Evolutionary conservation across 2,888 invertebrate genomes (phyloP).

Genomic region (Tenthredo livida): DNA sequence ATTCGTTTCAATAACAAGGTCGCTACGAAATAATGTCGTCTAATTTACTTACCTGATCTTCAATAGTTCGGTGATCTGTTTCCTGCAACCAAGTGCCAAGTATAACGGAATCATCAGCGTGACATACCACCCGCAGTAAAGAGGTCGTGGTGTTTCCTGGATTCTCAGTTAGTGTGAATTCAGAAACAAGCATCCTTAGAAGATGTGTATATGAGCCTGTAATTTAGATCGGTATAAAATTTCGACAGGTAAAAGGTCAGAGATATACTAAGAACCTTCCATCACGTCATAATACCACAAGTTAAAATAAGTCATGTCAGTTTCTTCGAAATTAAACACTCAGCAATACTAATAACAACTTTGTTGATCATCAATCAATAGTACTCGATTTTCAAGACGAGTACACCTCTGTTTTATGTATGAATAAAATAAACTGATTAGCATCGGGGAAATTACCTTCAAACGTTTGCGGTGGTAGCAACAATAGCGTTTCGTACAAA

Average conservation of each 20-base stretch:
- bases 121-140: conserved; percentile 89
- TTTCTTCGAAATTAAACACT: neutral
- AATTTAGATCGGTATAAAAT: conserved; percentile 47
- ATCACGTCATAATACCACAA: neutral
- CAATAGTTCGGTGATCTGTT: conserved; percentile 97
- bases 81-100: conserved; percentile 97
- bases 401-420: neutral
- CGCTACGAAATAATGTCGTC: neutral
- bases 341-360: neutral
- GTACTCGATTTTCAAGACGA: conserved; percentile 35
- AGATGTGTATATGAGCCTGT: conserved; percentile 91
- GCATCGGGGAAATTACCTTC: conserved; percentile 81
- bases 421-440: neutral
- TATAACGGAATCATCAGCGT: conserved; percentile 94
- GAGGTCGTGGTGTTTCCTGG: conserved; percentile 95
- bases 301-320: neutral
- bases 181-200: conserved; percentile 94
- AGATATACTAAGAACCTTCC: neutral
- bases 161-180: conserved; percentile 96
- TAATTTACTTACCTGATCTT: conserved; percentile 91
- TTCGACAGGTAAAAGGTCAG: neutral
- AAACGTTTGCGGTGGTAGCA: conserved; percentile 89
- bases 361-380: neutral
- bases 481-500: conserved; percentile 92
- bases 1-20: neutral